Evolutionary conservation across 2,888 invertebrate species (phyloP).

Genomic region (Rosalia funebris): DNA sequence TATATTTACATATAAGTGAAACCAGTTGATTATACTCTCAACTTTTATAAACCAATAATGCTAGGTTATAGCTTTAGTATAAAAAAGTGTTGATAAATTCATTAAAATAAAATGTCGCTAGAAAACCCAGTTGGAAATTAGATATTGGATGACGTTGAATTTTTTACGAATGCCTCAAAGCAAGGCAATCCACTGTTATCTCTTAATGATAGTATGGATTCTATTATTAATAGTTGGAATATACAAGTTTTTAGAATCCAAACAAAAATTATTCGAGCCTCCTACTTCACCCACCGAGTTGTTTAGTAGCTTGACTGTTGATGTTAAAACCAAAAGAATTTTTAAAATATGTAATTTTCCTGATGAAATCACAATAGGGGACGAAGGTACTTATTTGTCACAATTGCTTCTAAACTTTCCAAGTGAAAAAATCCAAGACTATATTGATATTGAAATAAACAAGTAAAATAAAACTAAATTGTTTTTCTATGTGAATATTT

Average conservation of each 20-base stretch:
- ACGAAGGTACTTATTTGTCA: constrained; percentile 80
- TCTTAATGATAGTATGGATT: constrained; percentile 85
- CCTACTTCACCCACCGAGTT: constrained; percentile 51
- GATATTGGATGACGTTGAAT: constrained; percentile 60
- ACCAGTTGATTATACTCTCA: too few relatives aligned
- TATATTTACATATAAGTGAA: too few relatives aligned
- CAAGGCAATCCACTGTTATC: constrained; percentile 83
- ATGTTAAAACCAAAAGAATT: constrained; percentile 73
- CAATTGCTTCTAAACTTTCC: too few relatives aligned
- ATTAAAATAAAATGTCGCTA: too few relatives aligned
- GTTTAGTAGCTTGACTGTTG: constrained; percentile 66
- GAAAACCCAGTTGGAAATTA: too few relatives aligned
- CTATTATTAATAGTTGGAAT: constrained; percentile 81
- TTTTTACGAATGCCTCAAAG: constrained; percentile 73
- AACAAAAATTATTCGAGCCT: constrained; percentile 56
- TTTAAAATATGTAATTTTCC: constrained; percentile 79
- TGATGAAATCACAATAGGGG: constrained; percentile 73
- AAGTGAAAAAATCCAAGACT: too few relatives aligned
- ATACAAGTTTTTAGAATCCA: constrained; percentile 74
- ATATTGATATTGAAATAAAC: too few relatives aligned
- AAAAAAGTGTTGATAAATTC: too few relatives aligned
- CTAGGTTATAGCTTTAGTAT: too few relatives aligned
- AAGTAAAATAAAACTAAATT: too few relatives aligned
- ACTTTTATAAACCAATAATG: too few relatives aligned
- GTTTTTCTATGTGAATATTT: constrained; percentile 32